Percentiles rank a stretch among this genome's conserved stretches.
Conservation (phyloP, 2,797 vertebrate species). For the Echeneis naucrates region DNA sequence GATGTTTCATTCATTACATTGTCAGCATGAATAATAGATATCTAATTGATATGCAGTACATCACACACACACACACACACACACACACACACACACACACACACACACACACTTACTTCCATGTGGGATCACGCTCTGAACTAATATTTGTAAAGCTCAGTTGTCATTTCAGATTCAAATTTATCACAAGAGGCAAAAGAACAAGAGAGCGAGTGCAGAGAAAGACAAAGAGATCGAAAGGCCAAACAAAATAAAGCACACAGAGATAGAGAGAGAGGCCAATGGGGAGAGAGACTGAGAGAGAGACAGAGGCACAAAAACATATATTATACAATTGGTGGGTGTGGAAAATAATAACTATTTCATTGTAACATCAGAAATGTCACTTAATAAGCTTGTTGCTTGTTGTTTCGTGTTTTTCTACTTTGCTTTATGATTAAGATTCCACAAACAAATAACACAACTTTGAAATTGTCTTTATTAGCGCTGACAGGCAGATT, state of each 20-base stretch:
- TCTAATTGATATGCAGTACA: slow-evolving; percentile 77
- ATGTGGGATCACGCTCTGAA: slow-evolving; percentile 53
- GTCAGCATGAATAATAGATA: slow-evolving; percentile 80
- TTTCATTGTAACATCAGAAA: no score
- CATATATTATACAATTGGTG: no score
- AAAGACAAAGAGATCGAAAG: slow-evolving; percentile 31
- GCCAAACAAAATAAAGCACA: slow-evolving; percentile 16
- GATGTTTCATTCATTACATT: slow-evolving; percentile 80
- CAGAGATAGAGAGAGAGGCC: neutral
- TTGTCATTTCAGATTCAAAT: slow-evolving; percentile 70
- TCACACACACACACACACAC: slow-evolving; percentile 46
- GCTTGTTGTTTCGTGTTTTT: no score
- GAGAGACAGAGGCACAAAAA: no score
- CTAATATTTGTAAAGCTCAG: slow-evolving; percentile 71
- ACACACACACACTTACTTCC: slow-evolving; percentile 27
- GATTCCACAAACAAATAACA: no score
- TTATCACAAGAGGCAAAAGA: slow-evolving; percentile 50
- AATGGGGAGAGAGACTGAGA: no score
- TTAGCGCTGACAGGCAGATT: no score
- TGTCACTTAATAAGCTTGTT: no score
- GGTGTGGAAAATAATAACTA: no score
- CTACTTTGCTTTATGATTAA: no score
- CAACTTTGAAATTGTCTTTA: no score
- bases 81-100: slow-evolving; percentile 37
- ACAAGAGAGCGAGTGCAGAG: slow-evolving; percentile 20